Evolutionary conservation across 2,888 invertebrate genomes (phyloP), one percentile per base, ranked within the genome.

Genomic region (Rhagophthalmus giganteus): DNA sequence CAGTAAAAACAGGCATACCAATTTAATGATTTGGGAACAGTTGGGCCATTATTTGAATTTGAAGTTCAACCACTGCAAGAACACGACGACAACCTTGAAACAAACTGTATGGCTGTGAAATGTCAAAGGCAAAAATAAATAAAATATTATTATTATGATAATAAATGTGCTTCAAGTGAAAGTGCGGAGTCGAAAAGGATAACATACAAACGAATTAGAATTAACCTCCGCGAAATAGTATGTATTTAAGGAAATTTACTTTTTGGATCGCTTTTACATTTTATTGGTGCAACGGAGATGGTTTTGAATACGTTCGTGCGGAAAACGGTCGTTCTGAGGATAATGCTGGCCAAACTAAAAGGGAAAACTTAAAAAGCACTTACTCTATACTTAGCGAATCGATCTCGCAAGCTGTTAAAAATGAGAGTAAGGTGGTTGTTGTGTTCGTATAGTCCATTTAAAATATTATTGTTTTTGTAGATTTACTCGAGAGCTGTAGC

Each of bases 321-420:
- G 48, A 57, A 41, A 59, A 59, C 47, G 45, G 55, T n/a, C 47
- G 41, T 30, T 34, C 39, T 27, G 45, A 38, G 8, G 55, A 54
- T 8, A 37, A 58, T 39, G 51, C 52, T 13, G 42, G 58, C 31
- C 40, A 31, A 13, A 39, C 46, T 6, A 7, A n/a, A n/a, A 60
- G 52, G 16, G 56, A 57, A 39, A 60, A 54, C 49, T 38, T 53
- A 16, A 66, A 64, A 58, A 78, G 75, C 65, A 77, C 77, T 25
- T 77, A 77, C 57, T 75, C 78, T 57, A 68, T 78, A 44, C 70
- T 82, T 49, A 79, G 79, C 62, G 80, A 82, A 70, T 78, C 81
- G 57, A 75, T 81, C 72, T 78, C 80, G 30, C 77, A 80, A 67
- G 81, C 80, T 14, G 79, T 81, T 50, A 79, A 78, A 60, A 79